phyloP scores from a whole-genome alignment of 2,113 vertebrate genomes.

The Barbus barbus region DNA sequence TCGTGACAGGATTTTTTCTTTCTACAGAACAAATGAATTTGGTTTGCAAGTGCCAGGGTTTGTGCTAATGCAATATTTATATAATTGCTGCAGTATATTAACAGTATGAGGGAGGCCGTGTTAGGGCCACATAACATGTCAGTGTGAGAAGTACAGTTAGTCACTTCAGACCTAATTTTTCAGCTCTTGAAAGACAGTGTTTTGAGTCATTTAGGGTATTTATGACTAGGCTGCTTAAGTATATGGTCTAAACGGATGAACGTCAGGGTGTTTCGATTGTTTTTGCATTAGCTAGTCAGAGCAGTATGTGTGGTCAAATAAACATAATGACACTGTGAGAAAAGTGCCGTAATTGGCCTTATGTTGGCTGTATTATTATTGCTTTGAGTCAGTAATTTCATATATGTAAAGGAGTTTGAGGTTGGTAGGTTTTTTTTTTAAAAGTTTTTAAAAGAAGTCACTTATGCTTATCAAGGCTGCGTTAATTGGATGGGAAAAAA shows the following conservation, averaged over 20 bases:
- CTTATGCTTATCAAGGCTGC: background rate
- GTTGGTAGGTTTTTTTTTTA: background rate
- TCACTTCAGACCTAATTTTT: conserved; percentile 25
- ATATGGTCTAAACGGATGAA: conserved; percentile 24
- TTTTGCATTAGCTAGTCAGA: conserved; percentile 22
- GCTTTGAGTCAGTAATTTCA: background rate
- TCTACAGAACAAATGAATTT: conserved; percentile 2
- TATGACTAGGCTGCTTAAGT: conserved; percentile 29
- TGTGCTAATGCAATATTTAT: conserved; percentile 29
- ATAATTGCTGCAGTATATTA: background rate
- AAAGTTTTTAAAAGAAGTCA: background rate
- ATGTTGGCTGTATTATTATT: background rate
- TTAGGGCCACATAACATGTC: conserved; percentile 15
- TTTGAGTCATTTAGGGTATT: conserved; percentile 33
- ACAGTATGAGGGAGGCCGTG: background rate
- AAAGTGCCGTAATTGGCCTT: background rate
- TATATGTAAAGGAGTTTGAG: background rate
- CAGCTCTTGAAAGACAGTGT: conserved; percentile 13
- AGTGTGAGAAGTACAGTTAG: conserved; percentile 22
- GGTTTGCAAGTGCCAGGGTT: background rate
- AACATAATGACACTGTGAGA: conserved; percentile 19
- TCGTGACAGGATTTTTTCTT: background rate
- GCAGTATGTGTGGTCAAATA: conserved; percentile 20
- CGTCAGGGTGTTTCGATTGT: background rate
- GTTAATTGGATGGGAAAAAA: background rate